Conservation (phyloP, 1,140 invertebrate species). For the Papilio glaucus region DNA sequence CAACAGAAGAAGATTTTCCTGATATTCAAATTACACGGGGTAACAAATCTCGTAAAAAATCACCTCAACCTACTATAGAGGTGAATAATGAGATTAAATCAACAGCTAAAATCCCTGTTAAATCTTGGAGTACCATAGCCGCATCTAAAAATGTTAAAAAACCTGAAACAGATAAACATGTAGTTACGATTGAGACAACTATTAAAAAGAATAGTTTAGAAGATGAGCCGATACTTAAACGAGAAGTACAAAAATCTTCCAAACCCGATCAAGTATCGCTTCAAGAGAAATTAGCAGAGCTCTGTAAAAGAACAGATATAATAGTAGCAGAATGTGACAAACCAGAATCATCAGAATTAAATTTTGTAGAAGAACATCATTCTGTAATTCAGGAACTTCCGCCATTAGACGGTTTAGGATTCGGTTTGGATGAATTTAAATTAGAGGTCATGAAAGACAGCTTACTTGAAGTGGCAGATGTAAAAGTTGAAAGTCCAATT, state of each 20-base stretch:
- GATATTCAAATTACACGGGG: constrained; percentile 77
- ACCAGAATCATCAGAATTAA: constrained; percentile 69
- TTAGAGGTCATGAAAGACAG: constrained; percentile 78
- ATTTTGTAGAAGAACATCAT: constrained; percentile 80
- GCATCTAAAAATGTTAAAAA: constrained; percentile 62
- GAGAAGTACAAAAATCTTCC: constrained; percentile 50
- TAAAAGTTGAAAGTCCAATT: constrained; percentile 69
- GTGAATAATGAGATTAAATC: constrained; percentile 49
- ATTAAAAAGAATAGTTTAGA: constrained; percentile 41
- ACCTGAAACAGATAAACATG: constrained; percentile 47
- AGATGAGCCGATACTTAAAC: constrained; percentile 41
- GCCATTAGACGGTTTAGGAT: constrained; percentile 74
- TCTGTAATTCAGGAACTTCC: constrained; percentile 71
- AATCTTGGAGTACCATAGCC: constrained; percentile 72
- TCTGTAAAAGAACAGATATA: constrained; percentile 79
- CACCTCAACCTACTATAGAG: constrained; percentile 56
- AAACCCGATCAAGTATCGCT: constrained; percentile 59
- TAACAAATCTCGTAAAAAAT: constrained; percentile 66
- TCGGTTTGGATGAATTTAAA: constrained; percentile 75
- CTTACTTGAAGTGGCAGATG: constrained; percentile 66
- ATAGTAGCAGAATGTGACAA: constrained; percentile 79
- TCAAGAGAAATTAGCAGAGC: constrained; percentile 72
- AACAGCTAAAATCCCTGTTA: constrained; percentile 51
- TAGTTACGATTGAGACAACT: constrained; percentile 31
- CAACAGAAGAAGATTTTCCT: constrained; percentile 71